Conservation (phyloP, 1,140 invertebrate species). For the Planococcus citri region DNA sequence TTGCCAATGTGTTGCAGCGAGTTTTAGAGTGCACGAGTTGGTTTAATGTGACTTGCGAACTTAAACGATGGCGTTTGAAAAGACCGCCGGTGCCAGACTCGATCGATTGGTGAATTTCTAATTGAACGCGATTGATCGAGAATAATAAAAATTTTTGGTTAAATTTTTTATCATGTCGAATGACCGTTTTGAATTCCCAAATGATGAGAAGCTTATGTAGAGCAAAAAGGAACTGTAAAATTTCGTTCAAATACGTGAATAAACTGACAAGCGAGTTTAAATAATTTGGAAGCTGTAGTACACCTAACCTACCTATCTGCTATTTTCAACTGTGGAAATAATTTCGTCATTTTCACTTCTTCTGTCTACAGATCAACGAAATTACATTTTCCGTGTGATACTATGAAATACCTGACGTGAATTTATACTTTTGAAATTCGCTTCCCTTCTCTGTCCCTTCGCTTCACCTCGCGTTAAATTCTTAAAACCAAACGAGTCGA, state of each 20-base stretch:
- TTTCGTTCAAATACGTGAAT: slow-evolving; percentile 17
- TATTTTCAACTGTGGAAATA: slow-evolving; percentile 17
- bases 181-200: not conserved
- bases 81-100: not conserved
- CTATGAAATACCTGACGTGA: slow-evolving; percentile 3
- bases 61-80: no score
- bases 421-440: slow-evolving; percentile 5
- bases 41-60: no score
- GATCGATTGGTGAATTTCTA: not conserved
- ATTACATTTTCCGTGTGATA: slow-evolving; percentile 17
- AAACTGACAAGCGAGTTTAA: slow-evolving; percentile 11
- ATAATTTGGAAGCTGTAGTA: slow-evolving; percentile 12
- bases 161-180: not conserved
- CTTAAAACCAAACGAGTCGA: not conserved
- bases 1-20: no score
- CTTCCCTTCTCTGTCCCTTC: no score
- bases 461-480: no score
- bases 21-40: no score
- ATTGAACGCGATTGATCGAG: not conserved
- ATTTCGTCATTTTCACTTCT: slow-evolving; percentile 12
- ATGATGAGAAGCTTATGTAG: no score
- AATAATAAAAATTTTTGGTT: not conserved
- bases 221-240: not conserved
- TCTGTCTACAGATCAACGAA: slow-evolving; percentile 17
- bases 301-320: no score